Conservation (phyloP, 2,797 vertebrate genomes). For the Cercopithecus neglectus region DNA sequence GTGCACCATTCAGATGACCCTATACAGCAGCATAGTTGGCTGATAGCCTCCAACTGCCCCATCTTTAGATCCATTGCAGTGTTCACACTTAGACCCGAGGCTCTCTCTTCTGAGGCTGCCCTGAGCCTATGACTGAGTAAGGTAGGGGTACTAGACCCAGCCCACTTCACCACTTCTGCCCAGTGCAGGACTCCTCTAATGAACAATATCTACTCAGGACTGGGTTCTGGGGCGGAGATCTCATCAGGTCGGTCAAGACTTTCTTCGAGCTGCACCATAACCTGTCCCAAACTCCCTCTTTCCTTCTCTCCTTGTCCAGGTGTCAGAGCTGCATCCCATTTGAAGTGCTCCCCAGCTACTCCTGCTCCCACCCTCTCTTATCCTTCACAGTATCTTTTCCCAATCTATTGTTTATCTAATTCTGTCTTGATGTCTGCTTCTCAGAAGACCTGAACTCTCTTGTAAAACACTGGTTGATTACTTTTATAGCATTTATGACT, state of each 20-base stretch:
- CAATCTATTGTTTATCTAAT: neutral
- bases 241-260: neutral
- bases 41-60: neutral
- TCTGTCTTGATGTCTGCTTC: neutral
- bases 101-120: neutral
- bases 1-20: no score
- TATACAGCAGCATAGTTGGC: neutral
- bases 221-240: neutral
- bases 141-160: fast-evolving
- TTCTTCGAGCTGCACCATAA: neutral
- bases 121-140: neutral
- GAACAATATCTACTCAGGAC: neutral
- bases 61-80: neutral
- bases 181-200: neutral
- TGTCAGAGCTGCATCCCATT: neutral
- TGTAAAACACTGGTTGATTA: neutral
- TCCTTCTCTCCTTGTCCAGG: neutral
- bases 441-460: neutral
- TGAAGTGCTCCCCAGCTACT: neutral
- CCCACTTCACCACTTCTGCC: neutral
- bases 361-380: neutral
- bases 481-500: neutral
- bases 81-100: neutral
- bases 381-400: neutral
- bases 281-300: neutral